These are phyloP conservation scores for Heliconius melpomene DNA, from an alignment of 1,140 invertebrate genomes.

Conservation along the genomic window DNA sequence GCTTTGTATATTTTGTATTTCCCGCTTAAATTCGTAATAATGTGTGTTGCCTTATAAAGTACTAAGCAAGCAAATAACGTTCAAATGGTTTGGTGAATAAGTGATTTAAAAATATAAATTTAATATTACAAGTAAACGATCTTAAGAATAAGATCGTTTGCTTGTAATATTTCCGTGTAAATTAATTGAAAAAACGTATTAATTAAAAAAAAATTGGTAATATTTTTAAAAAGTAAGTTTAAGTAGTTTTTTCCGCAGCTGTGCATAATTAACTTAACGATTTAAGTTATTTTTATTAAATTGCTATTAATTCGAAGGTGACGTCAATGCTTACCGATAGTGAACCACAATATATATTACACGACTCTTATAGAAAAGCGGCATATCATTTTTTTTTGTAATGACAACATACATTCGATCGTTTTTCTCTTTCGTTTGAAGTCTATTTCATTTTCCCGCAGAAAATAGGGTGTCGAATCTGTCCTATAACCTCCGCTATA, in stretches of 20 bases:
- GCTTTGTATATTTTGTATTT: slow-evolving; percentile 22
- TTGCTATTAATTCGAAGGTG: background rate
- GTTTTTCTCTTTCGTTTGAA: slow-evolving; percentile 77
- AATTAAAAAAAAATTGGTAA: background rate
- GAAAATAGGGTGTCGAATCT: slow-evolving; percentile 82
- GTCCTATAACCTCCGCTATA: slow-evolving; percentile 80
- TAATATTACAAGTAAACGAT: too few relatives aligned
- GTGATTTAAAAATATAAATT: background rate
- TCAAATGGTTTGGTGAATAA: background rate
- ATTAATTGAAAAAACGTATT: background rate
- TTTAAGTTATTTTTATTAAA: background rate
- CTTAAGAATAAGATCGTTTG: background rate
- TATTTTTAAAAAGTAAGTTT: too few relatives aligned
- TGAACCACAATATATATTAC: background rate
- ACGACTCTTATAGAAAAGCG: background rate
- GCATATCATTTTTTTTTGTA: slow-evolving; percentile 44
- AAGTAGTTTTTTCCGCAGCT: background rate
- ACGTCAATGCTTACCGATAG: background rate
- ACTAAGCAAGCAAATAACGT: slow-evolving; percentile 5
- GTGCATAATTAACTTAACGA: background rate
- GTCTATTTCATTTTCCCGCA: slow-evolving; percentile 80
- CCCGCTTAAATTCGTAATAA: background rate
- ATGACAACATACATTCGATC: slow-evolving; percentile 68
- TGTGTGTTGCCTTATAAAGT: slow-evolving; percentile 20
- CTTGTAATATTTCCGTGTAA: background rate